Conservation (phyloP, 2,113 vertebrate species). For the Rallus limicola region DNA sequence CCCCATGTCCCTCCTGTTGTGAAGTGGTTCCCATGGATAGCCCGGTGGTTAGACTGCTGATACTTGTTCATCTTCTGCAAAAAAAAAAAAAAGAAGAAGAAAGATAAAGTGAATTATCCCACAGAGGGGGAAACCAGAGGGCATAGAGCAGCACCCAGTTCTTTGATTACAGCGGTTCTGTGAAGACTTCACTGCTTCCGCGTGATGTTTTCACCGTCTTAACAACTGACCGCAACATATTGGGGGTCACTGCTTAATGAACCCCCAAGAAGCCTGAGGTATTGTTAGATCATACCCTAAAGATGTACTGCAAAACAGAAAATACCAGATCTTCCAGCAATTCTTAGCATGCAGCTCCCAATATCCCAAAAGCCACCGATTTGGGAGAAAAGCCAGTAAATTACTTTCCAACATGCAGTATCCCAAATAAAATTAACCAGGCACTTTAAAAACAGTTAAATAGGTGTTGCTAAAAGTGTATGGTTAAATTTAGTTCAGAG, state of each 20-base stretch:
- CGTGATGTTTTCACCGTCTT: background rate
- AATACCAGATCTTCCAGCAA: background rate
- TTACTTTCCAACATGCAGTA: background rate
- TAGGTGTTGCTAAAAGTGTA: background rate
- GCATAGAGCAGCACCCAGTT: background rate
- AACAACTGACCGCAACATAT: background rate
- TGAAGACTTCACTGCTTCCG: background rate
- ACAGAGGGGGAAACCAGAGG: background rate
- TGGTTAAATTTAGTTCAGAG: background rate
- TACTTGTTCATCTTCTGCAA: conserved; percentile 92
- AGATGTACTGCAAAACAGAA: background rate
- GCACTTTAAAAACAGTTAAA: background rate
- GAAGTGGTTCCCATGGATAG: background rate
- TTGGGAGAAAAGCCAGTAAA: background rate
- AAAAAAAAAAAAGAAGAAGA: background rate
- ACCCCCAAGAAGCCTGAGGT: background rate
- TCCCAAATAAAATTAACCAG: conserved; percentile 7
- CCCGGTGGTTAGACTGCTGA: conserved; percentile 84
- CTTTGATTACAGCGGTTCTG: background rate
- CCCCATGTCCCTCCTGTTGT: background rate
- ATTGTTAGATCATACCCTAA: background rate
- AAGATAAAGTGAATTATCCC: background rate
- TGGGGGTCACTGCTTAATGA: background rate
- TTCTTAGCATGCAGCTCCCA: conserved; percentile 28
- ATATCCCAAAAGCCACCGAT: background rate